A percentile compares a stretch with the other conserved stretches of the same genome.
Conservation (phyloP, 2,888 invertebrate species). For the Nezara viridula region DNA sequence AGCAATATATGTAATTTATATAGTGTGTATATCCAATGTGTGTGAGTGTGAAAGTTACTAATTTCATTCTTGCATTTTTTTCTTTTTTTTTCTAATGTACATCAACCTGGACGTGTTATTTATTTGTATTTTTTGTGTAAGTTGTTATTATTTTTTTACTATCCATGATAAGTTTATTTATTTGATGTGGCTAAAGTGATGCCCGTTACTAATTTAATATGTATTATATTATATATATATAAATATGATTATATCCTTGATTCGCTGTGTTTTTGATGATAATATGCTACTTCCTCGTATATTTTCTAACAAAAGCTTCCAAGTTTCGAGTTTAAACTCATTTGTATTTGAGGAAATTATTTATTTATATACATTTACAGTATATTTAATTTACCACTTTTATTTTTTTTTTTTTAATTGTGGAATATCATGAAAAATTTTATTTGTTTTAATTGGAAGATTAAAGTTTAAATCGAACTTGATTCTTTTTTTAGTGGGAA, state of each 20-base stretch:
- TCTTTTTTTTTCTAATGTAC: conserved; percentile 53
- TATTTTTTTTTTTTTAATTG: conserved; percentile 45
- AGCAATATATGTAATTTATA: conserved; percentile 57
- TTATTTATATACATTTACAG: conserved; percentile 53
- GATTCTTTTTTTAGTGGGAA: conserved; percentile 51
- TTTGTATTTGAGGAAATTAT: conserved; percentile 55
- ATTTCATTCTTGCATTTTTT: conserved; percentile 51
- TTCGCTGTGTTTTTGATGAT: conserved; percentile 37
- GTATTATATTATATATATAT: conserved; percentile 48
- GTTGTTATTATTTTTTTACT: conserved; percentile 63
- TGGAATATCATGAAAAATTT: conserved; percentile 52
- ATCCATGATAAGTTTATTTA: conserved; percentile 60
- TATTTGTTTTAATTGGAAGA: conserved; percentile 52
- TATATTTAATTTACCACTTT: conserved; percentile 55
- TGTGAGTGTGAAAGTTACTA: conserved; percentile 55
- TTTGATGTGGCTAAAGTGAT: conserved; percentile 57
- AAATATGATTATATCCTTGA: conserved; percentile 43
- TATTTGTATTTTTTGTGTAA: conserved; percentile 63
- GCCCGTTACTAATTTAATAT: conserved; percentile 58
- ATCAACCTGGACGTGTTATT: conserved; percentile 60
- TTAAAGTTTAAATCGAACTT: conserved; percentile 58
- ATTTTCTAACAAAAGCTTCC: conserved; percentile 55
- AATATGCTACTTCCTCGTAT: conserved; percentile 53
- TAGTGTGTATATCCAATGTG: conserved; percentile 56
- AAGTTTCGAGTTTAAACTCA: conserved; percentile 43